Conservation (phyloP, 2,113 vertebrate genomes). For the Fulmarus glacialis region DNA sequence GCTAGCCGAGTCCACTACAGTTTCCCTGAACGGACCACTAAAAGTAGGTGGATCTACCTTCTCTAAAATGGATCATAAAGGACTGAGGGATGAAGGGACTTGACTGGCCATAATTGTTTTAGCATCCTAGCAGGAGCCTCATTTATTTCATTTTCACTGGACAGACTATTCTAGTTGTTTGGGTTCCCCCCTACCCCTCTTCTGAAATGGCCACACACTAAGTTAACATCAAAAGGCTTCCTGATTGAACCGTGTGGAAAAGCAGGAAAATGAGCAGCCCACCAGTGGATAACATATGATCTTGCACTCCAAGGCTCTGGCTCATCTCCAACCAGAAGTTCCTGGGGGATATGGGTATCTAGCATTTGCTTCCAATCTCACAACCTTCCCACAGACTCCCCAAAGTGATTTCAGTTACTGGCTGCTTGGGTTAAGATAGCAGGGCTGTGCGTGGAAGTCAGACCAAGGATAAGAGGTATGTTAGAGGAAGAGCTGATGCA, state of each 20-base stretch:
- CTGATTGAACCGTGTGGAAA: not conserved
- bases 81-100: not conserved
- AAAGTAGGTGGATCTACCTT: not conserved
- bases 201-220: not conserved
- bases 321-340: not conserved
- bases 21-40: not conserved
- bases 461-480: not conserved
- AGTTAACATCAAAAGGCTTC: not conserved
- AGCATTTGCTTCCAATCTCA: not conserved
- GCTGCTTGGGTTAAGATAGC: not conserved
- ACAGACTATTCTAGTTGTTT: not conserved
- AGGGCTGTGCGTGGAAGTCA: not conserved
- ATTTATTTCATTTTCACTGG: not conserved
- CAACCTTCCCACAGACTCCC: not conserved
- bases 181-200: not conserved
- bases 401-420: not conserved
- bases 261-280: not conserved
- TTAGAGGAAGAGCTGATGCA: not conserved
- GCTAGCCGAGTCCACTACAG: not conserved
- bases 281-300: not conserved
- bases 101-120: not conserved
- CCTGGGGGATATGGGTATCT: not conserved
- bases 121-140: not conserved
- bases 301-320: not conserved
- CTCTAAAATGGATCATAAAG: not conserved